Base-by-base conservation (phyloP, 2,113 vertebrate species). In the Micromys minutus region DNA sequence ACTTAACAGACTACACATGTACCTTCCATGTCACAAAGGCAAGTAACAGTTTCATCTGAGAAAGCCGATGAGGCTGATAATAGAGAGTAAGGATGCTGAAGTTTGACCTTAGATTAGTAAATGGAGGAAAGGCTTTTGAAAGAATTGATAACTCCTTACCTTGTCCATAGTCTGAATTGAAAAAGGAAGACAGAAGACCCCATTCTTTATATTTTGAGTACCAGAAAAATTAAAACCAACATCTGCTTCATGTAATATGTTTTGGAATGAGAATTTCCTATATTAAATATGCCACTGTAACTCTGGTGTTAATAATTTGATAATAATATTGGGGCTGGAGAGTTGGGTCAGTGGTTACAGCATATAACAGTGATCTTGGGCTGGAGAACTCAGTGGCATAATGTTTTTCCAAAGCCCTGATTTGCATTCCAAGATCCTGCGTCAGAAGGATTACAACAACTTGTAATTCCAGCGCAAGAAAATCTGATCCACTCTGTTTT, bases 191-290 rank as follows among this genome's bases (percentile, higher is more conserved):
- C 55, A 67, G 55, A 80, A 45, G 19, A 36, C 55, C 84, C 59
- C 86, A 59, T 83, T 90, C 15, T 92, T 76, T 90, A 22, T 19
- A 7, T 52, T 81, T 85, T n/a, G 76, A 29, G 39, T 95, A 12
- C 39, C 72, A 63, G 10, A 52, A 96, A 93, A 87, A 90, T 24
- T 39, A 72, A 75, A 59, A 93, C 79, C 15, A 87, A 12, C 65
- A 91, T 9, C 10, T 16, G 3, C 11, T 86, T 88, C 0, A 7
- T 90, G 52, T 8, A 75, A 65, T 88, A 42, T 90, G 0, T 42
- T 55, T 87, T 69, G 76, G 75, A 87, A 85, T 94, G 42, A 69
- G 5, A 36, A 90, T 84, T 79, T 5, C 2, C 13, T 65, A n/a
- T 34, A 47, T 61, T 57, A 87, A 81, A 72, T 74, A 39, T 5